phyloP scores from a whole-genome alignment of 2,113 vertebrate genomes.

The Cyprinodon variegatus region DNA sequence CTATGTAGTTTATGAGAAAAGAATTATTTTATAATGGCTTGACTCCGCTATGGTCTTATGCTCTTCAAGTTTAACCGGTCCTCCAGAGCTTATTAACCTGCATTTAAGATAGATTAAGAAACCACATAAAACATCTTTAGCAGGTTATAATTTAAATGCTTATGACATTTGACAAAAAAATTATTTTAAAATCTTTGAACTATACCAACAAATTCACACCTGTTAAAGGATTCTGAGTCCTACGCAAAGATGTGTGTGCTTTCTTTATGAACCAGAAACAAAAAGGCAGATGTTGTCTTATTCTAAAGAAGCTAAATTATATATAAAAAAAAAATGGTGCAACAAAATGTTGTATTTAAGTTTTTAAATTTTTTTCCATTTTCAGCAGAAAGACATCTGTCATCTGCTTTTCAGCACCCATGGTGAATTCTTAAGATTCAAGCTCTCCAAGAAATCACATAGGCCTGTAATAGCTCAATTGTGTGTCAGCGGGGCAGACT shows the following conservation, averaged over 20 bases:
- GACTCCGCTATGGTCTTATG: too few species aligned
- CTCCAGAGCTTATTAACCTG: neutral
- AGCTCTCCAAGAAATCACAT: slow-evolving; percentile 49
- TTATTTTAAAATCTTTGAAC: neutral
- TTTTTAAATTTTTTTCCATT: neutral
- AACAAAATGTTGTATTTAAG: slow-evolving; percentile 8
- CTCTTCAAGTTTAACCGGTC: too few species aligned
- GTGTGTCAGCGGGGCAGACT: slow-evolving; percentile 53
- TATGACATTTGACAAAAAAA: neutral
- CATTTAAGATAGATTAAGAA: neutral
- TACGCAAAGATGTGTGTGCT: neutral
- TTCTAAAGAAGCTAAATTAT: neutral
- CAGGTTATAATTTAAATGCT: neutral
- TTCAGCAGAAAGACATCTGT: slow-evolving; percentile 41
- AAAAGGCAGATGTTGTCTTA: neutral
- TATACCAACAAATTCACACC: neutral
- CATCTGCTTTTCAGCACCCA: slow-evolving; percentile 30
- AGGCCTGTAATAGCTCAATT: slow-evolving; percentile 58
- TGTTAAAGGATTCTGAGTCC: neutral
- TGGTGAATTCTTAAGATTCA: slow-evolving; percentile 46
- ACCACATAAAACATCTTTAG: neutral
- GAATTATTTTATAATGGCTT: too few species aligned
- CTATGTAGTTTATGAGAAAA: too few species aligned
- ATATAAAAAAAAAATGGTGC: neutral
- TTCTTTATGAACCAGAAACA: neutral